Evolutionary conservation across 2,888 invertebrate species (phyloP).

Genomic region (Cephus pulcher): DNA sequence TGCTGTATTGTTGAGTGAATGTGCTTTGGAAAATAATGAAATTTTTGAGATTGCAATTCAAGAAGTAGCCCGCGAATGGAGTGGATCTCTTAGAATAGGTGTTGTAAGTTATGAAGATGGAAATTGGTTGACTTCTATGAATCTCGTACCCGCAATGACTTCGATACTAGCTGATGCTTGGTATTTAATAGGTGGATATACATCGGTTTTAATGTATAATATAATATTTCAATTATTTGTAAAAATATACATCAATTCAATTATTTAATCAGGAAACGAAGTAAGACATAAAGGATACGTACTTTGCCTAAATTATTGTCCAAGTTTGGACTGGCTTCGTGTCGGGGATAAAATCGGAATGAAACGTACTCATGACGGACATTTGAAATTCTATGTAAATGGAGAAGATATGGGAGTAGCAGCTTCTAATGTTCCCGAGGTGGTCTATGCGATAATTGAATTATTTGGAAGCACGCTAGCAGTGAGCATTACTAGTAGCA

Average conservation of each 20-base stretch:
- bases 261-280: constrained; percentile 72
- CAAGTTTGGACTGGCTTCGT: constrained; percentile 84
- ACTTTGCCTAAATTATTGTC: constrained; percentile 77
- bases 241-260: constrained; percentile 11
- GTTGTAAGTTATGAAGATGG: constrained; percentile 76
- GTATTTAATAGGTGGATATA: constrained; percentile 72
- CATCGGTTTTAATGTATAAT: not conserved
- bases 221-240: constrained; percentile 6
- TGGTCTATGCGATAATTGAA: constrained; percentile 87
- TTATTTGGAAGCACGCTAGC: constrained; percentile 83
- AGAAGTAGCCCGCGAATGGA: constrained; percentile 73
- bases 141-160: constrained; percentile 74
- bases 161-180: constrained; percentile 78
- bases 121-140: constrained; percentile 65
- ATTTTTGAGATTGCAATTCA: constrained; percentile 82
- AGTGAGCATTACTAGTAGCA: constrained; percentile 78
- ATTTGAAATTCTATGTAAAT: constrained; percentile 82
- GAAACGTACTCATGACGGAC: constrained; percentile 77
- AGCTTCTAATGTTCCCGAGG: constrained; percentile 82
- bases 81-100: constrained; percentile 84
- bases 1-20: constrained; percentile 79
- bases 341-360: constrained; percentile 83
- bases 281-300: constrained; percentile 76
- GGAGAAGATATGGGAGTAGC: constrained; percentile 83
- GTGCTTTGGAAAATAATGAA: constrained; percentile 79